Conservation (phyloP, 1,140 invertebrate species). For the Drosophila prosaltans region DNA sequence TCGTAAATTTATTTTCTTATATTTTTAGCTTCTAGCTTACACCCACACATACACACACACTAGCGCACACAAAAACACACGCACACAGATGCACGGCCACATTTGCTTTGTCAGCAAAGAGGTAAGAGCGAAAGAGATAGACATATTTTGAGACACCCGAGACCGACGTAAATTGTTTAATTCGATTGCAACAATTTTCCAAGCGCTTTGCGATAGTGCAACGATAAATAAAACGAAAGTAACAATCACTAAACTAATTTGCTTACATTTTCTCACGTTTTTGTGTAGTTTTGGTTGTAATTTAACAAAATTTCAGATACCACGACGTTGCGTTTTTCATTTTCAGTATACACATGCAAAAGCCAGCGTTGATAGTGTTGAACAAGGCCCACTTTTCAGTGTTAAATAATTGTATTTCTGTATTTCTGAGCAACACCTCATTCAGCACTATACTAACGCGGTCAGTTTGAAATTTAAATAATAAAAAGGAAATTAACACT, state of each 20-base stretch:
- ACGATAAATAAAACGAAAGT: conserved; percentile 49
- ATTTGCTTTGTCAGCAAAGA: conserved; percentile 69
- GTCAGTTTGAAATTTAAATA: not conserved
- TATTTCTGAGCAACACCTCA: not conserved
- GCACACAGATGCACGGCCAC: conserved; percentile 10
- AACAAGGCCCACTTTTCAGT: not conserved
- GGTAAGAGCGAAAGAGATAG: conserved; percentile 36
- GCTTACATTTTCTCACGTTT: conserved; percentile 74
- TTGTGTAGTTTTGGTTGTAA: conserved; percentile 43
- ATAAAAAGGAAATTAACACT: no score
- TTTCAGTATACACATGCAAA: conserved; percentile 2
- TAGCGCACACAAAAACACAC: conserved; percentile 30
- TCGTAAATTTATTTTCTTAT: conserved; percentile 37
- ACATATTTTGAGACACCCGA: conserved; percentile 37
- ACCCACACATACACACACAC: conserved; percentile 39
- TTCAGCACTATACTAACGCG: not conserved
- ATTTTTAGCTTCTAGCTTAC: conserved; percentile 14
- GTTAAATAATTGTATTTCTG: not conserved
- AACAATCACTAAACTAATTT: conserved; percentile 72
- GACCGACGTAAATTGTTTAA: conserved; percentile 40
- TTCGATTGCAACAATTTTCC: conserved; percentile 19
- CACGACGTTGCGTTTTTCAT: conserved; percentile 5
- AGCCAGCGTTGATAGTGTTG: conserved; percentile 1
- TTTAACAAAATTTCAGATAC: conserved; percentile 6
- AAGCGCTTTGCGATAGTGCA: conserved; percentile 42